A percentile compares a stretch with the other conserved stretches of the same genome.
Conservation (phyloP, 2,888 invertebrate species). For the Pyrrhosoma nymphula region DNA sequence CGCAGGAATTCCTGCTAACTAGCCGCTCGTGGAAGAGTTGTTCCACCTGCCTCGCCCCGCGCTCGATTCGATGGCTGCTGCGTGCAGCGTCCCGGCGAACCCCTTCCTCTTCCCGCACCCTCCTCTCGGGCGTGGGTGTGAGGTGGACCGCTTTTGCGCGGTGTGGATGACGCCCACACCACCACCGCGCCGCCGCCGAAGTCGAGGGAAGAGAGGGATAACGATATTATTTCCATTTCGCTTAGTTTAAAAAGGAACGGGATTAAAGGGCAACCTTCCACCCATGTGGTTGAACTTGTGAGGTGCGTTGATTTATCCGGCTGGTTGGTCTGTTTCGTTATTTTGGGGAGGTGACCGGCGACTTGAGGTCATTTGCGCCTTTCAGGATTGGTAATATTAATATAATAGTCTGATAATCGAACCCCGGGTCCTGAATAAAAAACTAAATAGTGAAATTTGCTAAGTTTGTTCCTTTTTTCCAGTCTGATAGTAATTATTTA, state of each 20-base stretch:
- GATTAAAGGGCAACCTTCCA: background rate
- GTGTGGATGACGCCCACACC: background rate
- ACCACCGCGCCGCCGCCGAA: background rate
- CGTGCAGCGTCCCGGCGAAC: background rate
- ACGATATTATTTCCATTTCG: slow-evolving; percentile 13
- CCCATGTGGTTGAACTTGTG: background rate
- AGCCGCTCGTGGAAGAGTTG: background rate
- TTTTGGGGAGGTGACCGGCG: no score
- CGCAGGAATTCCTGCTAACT: slow-evolving; percentile 39
- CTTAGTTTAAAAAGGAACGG: background rate
- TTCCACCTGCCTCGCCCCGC: background rate
- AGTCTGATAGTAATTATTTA: no score
- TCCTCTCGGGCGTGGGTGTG: background rate
- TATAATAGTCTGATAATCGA: no score
- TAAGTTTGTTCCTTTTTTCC: no score
- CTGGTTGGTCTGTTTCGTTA: no score
- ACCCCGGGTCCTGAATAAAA: no score
- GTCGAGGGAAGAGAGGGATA: background rate
- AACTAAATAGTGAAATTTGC: no score
- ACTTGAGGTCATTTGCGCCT: no score
- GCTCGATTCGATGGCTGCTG: slow-evolving; percentile 4
- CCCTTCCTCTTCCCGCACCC: no score
- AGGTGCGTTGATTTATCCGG: background rate
- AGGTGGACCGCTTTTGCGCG: background rate
- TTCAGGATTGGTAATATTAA: no score